Evolutionary conservation across 2,888 invertebrate genomes (phyloP), one percentile per base, ranked within the genome.

Genomic region (Clepsis dumicolana): DNA sequence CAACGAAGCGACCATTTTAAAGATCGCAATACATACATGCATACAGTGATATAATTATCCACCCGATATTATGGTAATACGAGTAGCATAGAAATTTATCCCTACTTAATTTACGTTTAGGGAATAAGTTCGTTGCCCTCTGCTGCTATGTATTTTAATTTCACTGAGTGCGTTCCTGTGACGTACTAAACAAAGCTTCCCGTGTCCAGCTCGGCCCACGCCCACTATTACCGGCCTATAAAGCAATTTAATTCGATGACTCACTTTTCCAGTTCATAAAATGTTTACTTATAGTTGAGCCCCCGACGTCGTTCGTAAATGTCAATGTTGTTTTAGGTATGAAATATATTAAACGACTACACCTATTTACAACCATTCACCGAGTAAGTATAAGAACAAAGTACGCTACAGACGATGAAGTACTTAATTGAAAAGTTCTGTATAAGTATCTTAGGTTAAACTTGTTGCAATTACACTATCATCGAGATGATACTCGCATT

Each of bases 111-210:
- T 64, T 59, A 59, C 64, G 53, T 64, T 44, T 10, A 59, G 57
- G 63, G 63, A 68, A 35, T 54, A 44, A 41, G 57, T 59, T 50
- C 65, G 54, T 62, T 69, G 64, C 70, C 69, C 48, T 67, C 41
- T 53, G 50, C 71, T 72, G 83, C 86, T 87, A 89, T 80, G 78
- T 74, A 62, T 79, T 89, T 90, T 92, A 91, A 93, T 93, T 91
- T 91, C 78, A 82, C 90, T 89, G 84, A 93, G 91, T 91, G 92
- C 88, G 84, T 86, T 88, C 88, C 89, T 82, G 87, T 87, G 82
- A 86, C 86, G 86, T 82, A 75, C 81, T 84, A 90, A 93, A 92
- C 91, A 92, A 89, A 90, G 91, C 89, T 91, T 84, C 90, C 87
- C 77, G 78, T 82, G 88, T 79, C 87, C 89, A 88, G 83, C 84